phyloP scores from a whole-genome alignment of 1,140 invertebrate genomes.

The Cyphomyrmex costatus region DNA sequence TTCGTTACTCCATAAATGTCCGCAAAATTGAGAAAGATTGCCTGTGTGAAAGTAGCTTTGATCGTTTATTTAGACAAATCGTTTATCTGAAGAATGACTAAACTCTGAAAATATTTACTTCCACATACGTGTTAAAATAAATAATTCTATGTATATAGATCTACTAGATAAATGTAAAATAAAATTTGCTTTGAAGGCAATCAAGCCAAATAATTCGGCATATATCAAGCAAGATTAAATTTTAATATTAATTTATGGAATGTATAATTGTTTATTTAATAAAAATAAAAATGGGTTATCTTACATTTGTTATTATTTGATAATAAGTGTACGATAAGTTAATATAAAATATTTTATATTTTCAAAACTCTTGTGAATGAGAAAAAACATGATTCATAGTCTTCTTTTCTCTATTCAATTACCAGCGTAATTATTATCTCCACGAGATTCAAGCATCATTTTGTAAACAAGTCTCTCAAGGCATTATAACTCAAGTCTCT shows the following conservation, averaged over 20 bases:
- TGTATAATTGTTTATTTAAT: neutral
- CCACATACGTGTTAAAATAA: too few relatives aligned
- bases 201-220: neutral
- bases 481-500: neutral
- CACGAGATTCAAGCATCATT: neutral
- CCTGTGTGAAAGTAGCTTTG: conserved; percentile 37
- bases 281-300: neutral
- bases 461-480: conserved; percentile 30
- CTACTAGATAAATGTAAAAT: neutral
- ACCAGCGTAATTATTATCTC: neutral
- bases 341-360: neutral
- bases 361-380: neutral
- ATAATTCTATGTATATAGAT: neutral
- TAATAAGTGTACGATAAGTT: neutral
- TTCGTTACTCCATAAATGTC: conserved; percentile 66
- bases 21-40: conserved; percentile 68
- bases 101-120: conserved; percentile 1
- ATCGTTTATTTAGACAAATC: conserved; percentile 4
- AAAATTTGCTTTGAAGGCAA: neutral
- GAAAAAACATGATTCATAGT: neutral
- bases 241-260: neutral
- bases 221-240: neutral
- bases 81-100: neutral
- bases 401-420: neutral
- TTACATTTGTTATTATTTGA: neutral